Conservation (phyloP, 2,113 vertebrate species). For the Lethenteron reissneri region DNA sequence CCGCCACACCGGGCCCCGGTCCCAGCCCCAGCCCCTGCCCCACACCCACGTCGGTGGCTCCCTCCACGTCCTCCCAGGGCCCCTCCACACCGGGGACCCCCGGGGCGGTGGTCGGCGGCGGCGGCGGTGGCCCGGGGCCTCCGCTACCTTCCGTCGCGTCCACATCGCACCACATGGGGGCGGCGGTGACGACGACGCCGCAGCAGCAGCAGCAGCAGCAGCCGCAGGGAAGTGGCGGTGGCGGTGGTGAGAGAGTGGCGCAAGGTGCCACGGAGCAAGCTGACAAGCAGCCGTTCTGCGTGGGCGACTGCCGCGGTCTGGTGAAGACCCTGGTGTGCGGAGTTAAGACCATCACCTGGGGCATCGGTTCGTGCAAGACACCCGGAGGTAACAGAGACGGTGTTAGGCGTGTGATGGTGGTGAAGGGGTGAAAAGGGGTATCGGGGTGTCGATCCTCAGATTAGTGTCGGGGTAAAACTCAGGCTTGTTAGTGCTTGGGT, state of each 20-base stretch:
- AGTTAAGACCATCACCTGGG: conserved; percentile 96
- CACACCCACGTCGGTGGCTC: conserved; percentile 7
- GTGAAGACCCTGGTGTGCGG: conserved; percentile 93
- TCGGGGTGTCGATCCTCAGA: too few relatives aligned
- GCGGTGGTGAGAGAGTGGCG: neutral
- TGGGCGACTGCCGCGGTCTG: conserved; percentile 80
- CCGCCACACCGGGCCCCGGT: conserved; percentile 33
- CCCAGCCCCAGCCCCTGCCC: conserved; percentile 5
- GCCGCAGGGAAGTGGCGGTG: conserved; percentile 36
- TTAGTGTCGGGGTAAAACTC: too few relatives aligned
- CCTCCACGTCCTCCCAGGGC: conserved; percentile 21
- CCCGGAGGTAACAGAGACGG: conserved; percentile 49
- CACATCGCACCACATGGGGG: too few relatives aligned
- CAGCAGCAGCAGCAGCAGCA: conserved; percentile 22
- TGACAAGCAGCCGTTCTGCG: conserved; percentile 91
- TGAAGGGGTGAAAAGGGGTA: too few relatives aligned
- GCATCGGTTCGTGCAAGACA: conserved; percentile 90
- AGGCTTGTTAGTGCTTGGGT: too few relatives aligned
- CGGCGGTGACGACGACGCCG: neutral
- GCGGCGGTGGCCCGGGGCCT: neutral
- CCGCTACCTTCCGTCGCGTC: conserved; percentile 38
- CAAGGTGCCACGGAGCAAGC: conserved; percentile 67
- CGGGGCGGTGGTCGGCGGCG: conserved; percentile 22
- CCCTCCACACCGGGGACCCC: conserved; percentile 43
- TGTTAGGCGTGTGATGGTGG: too few relatives aligned